Evolutionary conservation across 1,140 invertebrate species (phyloP), one percentile per base, ranked within the genome.

Genomic region (Drosophila lowei): DNA sequence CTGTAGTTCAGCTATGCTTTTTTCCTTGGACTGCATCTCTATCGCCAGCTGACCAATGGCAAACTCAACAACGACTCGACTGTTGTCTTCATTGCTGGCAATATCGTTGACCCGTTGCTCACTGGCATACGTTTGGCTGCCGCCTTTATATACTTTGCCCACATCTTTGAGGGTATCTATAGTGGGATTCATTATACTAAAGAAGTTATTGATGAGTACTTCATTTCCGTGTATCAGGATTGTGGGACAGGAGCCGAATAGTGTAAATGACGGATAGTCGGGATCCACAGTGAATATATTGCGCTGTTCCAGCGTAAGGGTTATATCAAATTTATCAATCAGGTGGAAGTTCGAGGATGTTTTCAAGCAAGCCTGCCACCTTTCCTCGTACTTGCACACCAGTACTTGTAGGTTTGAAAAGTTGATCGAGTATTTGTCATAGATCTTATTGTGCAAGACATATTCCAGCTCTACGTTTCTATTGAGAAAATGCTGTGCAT

Each of bases 171-270:
- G 60, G 7, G 53, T 66, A 15, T 64, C 72, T 34, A 92, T 92
- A n/a, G 93, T 91, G 30, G 91, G 91, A 58, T 91, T 75, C 38
- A 93, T 72, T 53, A 92, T 92, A 52, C 91, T 79, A 16, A 91
- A 74, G 25, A 96, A 93, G 1, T 96, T 94, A 43, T 93, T 92
- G 16, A 98, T 94, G 91, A 98, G 98, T 67, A 95, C 94, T 90
- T 98, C 97, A 92, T 97, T 98, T 13, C 98, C 93, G 91, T 99
- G 98, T 28, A 97, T 95, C 42, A 97, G 95, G 16, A 99, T 92
- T 89, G 95, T 95, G 1, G 97, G 97, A 53, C 99, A 92, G 65
- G 95, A 97, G 43, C 96, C 97, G 48, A 95, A 95, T 3, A 98
- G 90, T 11, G 95, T 96, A 7, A 97, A 92, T 42, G 94, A 95